phyloP scores from a whole-genome alignment of 2,888 invertebrate genomes.

The Andrena marginata region DNA sequence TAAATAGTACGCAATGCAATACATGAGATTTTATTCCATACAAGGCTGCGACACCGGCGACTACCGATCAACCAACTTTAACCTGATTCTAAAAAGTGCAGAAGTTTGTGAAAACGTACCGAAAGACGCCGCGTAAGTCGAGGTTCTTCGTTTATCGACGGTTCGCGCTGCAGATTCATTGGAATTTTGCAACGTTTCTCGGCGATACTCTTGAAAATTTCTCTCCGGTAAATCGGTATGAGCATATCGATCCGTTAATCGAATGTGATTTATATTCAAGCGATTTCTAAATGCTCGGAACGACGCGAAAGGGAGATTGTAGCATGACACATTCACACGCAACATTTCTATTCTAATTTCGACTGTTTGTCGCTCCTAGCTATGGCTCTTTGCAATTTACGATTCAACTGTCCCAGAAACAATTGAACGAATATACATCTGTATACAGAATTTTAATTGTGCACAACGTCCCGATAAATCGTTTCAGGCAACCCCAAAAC shows the following conservation, averaged over 20 bases:
- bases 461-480: too few relatives aligned
- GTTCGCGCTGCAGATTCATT: constrained; percentile 79
- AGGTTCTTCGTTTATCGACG: constrained; percentile 84
- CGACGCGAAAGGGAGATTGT: background rate
- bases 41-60: constrained; percentile 86
- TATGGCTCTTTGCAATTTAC: background rate
- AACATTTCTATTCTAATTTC: constrained; percentile 7
- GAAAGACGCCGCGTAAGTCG: constrained; percentile 86
- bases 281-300: background rate
- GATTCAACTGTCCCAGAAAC: background rate
- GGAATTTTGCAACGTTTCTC: constrained; percentile 83
- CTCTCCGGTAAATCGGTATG: constrained; percentile 88
- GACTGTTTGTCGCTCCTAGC: background rate
- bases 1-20: constrained; percentile 86
- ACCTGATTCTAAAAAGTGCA: background rate
- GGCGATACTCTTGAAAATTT: constrained; percentile 86
- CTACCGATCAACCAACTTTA: constrained; percentile 76
- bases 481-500: too few relatives aligned
- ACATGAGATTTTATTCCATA: constrained; percentile 89
- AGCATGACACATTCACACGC: background rate
- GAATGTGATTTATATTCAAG: constrained; percentile 2
- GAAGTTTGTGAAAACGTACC: constrained; percentile 76
- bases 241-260: constrained; percentile 72
- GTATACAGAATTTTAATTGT: too few relatives aligned
- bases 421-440: background rate